A percentile compares a stretch with the other conserved stretches of the same genome.
Evolutionary conservation across 1,140 invertebrate species (phyloP).

Genomic region (Euura saliciscinereae): DNA sequence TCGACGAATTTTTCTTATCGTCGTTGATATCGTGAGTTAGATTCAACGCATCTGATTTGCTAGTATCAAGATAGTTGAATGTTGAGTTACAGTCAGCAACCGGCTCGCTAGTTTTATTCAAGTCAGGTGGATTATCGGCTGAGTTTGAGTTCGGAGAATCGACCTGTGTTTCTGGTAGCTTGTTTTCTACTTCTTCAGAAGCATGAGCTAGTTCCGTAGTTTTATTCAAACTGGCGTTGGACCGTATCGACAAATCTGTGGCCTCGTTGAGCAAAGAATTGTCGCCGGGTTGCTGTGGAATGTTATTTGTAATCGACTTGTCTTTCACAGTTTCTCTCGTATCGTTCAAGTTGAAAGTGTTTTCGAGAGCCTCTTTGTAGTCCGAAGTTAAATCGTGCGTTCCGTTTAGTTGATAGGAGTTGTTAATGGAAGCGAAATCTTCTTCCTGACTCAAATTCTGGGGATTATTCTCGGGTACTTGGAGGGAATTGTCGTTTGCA

Average conservation of each 20-base stretch:
- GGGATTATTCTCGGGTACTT: not conserved
- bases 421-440: constrained; percentile 43
- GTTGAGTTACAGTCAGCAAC: not conserved
- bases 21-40: not conserved
- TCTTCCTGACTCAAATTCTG: constrained; percentile 41
- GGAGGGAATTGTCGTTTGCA: constrained; percentile 17
- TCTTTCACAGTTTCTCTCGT: too few species aligned
- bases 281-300: not conserved
- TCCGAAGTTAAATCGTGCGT: too few species aligned
- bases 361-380: too few species aligned
- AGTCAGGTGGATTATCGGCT: not conserved
- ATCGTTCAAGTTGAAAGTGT: too few species aligned
- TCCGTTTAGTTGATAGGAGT: constrained; percentile 6
- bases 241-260: not conserved
- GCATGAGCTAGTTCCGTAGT: not conserved
- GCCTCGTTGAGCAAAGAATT: not conserved
- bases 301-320: not conserved
- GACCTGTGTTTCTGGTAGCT: not conserved
- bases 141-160: not conserved
- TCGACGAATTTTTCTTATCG: not conserved
- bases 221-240: not conserved
- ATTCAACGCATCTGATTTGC: not conserved
- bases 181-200: not conserved
- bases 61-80: not conserved
- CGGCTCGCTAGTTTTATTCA: not conserved